Base-by-base conservation (phyloP, 2,888 invertebrate species). In the Dasysyrphus albostriatus region DNA sequence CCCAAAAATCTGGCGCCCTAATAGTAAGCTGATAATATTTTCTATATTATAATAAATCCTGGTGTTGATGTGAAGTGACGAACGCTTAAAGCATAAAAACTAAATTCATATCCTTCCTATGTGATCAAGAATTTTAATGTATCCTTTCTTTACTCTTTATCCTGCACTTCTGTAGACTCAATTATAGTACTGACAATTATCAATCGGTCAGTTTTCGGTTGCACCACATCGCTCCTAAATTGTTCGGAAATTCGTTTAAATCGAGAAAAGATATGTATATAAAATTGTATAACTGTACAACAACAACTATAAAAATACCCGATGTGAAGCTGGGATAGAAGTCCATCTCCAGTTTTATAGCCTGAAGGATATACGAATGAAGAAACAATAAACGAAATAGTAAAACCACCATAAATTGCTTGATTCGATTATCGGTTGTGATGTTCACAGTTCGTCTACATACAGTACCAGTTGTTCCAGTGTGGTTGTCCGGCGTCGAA, bases 391-490 rank as follows among this genome's bases (percentile, higher is more conserved):
- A 87, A 87, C 75, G 83, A 79, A 83, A 79, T 54, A 42, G 75
- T 75, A 83, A 72, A 72, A 83, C 83, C 75, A 59, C 87, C 83
- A 87, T 87, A 87, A 83, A 87, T 87, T 79, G 78, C 83, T 70
- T 87, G 87, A 87, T 87, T 87, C 87, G 87, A 87, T 87, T 87
- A 83, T 87, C 74, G 67, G 65, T 39, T 83, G 70, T 79, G 78
- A 72, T 87, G 83, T 79, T 83, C 83, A 75, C 58, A 78, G 72
- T 74, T 70, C 81, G 49, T 72, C 37, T 47, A 54, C 58, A 44
- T 44, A 12, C 5, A 24, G 16, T 54, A 2, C 16, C 24, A 24
- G 24, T 24, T 2, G 24, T 24, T 2, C 24, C 24, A 14, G 0
- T 14, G 8, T 12, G 19, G 29, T 29, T 29, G 54, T 54, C 29